Evolutionary conservation across 2,113 vertebrate species (phyloP).

Genomic region (Martes martes): DNA sequence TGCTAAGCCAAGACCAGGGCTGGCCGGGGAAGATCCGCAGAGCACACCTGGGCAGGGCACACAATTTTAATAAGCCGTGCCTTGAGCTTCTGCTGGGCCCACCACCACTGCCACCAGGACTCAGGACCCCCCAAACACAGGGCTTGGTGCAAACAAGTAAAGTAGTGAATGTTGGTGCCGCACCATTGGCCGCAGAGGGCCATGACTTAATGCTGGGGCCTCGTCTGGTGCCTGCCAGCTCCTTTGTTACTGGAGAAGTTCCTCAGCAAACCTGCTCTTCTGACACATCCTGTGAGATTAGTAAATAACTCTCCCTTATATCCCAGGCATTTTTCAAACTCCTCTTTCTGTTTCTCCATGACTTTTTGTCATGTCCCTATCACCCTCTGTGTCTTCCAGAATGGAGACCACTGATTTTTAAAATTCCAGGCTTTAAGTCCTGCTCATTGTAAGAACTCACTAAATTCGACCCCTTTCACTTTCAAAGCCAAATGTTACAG

Average conservation of each 20-base stretch:
- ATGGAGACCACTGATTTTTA: neutral
- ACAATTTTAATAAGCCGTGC: neutral
- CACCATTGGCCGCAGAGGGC: neutral
- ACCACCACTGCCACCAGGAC: neutral
- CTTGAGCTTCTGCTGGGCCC: neutral
- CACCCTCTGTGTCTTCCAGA: neutral
- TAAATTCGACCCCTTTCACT: neutral
- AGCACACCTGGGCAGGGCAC: neutral
- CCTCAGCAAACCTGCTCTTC: neutral
- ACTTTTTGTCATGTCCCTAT: neutral
- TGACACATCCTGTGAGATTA: neutral
- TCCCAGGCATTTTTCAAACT: neutral
- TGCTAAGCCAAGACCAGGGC: neutral
- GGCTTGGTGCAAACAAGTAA: neutral
- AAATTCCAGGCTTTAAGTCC: neutral
- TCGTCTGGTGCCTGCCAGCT: neutral
- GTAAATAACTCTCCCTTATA: neutral
- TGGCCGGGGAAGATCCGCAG: neutral
- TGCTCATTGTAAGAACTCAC: neutral
- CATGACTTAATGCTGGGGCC: neutral
- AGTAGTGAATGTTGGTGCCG: neutral
- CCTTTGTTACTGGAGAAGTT: neutral
- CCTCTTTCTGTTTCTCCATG: neutral
- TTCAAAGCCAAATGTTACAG: neutral
- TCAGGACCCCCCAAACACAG: neutral